Evolutionary conservation across 2,797 vertebrate species (phyloP).

Genomic region (Manis pentadactyla): DNA sequence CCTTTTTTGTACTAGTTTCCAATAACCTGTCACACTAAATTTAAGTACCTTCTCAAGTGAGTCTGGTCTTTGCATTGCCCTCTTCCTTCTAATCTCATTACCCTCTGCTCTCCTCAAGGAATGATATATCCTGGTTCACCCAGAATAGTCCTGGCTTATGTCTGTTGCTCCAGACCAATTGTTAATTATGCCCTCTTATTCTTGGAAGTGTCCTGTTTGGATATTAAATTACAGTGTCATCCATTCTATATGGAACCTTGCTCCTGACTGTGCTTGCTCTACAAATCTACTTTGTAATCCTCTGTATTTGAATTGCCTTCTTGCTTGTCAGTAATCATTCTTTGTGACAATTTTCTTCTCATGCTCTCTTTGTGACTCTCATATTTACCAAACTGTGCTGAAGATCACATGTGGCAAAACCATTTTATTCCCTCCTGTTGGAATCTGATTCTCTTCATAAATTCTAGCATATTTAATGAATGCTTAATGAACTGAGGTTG

Average conservation of each 20-base stretch:
- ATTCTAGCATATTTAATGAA: background rate
- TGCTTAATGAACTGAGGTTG: background rate
- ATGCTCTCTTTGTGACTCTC: background rate
- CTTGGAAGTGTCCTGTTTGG: background rate
- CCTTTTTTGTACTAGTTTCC: background rate
- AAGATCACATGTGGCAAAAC: background rate
- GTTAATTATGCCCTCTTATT: conserved; percentile 4
- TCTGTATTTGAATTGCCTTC: background rate
- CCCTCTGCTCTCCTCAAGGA: background rate
- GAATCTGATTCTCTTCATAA: background rate
- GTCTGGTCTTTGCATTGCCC: background rate
- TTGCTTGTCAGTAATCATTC: background rate
- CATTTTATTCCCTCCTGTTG: background rate
- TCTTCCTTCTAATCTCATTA: background rate
- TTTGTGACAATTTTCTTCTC: background rate
- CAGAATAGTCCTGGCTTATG: background rate
- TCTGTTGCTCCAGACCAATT: background rate
- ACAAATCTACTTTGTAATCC: background rate
- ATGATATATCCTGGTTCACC: background rate
- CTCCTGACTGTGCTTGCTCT: background rate
- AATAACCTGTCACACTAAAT: background rate
- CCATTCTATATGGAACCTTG: background rate
- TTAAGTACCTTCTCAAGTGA: background rate
- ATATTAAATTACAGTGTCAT: background rate
- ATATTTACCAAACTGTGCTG: background rate